Evolutionary conservation across 2,888 invertebrate species (phyloP).

Genomic region (Thyatira batis): DNA sequence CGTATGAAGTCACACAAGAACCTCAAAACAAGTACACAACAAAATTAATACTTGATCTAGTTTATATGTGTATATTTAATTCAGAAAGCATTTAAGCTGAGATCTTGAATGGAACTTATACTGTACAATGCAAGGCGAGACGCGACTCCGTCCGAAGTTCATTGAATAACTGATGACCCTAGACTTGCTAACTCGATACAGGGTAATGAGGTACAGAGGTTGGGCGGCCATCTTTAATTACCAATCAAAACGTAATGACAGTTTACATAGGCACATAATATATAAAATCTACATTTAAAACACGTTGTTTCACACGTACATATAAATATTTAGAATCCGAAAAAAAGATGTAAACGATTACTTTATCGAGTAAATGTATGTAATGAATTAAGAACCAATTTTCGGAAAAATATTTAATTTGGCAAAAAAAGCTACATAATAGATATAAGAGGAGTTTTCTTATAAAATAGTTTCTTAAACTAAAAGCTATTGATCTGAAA

Average conservation of each 20-base stretch:
- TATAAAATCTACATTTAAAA: no score
- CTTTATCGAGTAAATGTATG: no score
- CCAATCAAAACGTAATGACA: neutral
- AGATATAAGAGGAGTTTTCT: no score
- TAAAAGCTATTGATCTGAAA: no score
- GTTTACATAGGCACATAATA: no score
- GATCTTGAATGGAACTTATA: conserved; percentile 16
- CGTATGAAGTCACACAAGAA: neutral
- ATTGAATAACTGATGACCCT: conserved; percentile 43
- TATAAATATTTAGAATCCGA: no score
- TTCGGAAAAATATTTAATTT: no score
- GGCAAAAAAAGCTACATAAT: no score
- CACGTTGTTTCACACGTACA: no score
- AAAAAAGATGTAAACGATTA: no score
- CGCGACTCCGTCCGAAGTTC: conserved; percentile 25
- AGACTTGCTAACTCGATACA: conserved; percentile 25
- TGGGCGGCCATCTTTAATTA: neutral
- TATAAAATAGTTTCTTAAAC: no score
- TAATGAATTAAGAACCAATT: no score
- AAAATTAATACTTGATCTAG: neutral
- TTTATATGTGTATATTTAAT: neutral
- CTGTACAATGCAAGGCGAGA: conserved; percentile 4
- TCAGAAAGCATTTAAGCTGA: conserved; percentile 6
- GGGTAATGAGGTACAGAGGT: neutral
- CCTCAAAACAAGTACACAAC: neutral